Conservation (phyloP, 2,113 vertebrate genomes). For the Hyperoodon ampullatus region DNA sequence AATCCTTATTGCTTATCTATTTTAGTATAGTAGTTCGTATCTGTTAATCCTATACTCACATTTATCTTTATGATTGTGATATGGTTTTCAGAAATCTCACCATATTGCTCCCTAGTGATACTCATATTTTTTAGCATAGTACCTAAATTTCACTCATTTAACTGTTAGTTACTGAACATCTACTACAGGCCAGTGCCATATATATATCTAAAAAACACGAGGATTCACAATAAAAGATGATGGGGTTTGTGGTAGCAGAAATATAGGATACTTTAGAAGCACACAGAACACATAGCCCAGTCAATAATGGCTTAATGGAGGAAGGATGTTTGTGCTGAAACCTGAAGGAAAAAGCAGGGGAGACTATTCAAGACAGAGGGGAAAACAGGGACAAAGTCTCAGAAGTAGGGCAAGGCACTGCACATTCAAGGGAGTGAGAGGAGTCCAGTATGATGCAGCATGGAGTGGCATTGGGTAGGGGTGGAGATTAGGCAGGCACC, state of each 20-base stretch:
- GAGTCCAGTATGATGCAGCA: neutral
- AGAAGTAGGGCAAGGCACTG: neutral
- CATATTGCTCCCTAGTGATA: neutral
- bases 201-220: too few relatives aligned
- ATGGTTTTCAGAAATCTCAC: neutral
- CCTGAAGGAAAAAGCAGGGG: neutral
- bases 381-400: neutral
- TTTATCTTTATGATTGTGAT: neutral
- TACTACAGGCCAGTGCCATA: neutral
- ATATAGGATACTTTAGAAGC: neutral
- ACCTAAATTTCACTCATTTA: neutral
- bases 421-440: neutral
- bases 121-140: neutral
- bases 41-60: neutral
- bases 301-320: neutral
- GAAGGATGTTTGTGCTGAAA: neutral
- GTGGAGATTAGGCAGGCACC: neutral
- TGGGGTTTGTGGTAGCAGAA: neutral
- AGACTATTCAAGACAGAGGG: neutral
- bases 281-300: neutral
- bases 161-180: neutral
- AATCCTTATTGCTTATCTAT: neutral
- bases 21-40: neutral
- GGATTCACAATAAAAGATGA: neutral
- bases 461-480: too few relatives aligned